These are phyloP conservation scores for Agrochola litura DNA, from an alignment of 2,888 invertebrate species.

Conservation along the genomic window DNA sequence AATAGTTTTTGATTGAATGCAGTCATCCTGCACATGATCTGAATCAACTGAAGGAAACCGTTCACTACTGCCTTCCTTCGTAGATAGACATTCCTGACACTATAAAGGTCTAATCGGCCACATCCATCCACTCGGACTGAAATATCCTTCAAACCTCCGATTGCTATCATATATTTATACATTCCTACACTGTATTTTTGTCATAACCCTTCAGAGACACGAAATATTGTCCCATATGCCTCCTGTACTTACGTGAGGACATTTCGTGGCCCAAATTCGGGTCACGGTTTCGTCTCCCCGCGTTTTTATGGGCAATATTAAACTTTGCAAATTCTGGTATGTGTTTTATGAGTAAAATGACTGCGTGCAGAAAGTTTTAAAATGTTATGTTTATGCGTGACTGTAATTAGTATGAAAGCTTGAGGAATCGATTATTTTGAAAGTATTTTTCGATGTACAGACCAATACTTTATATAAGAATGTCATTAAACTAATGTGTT, in stretches of 20 bases:
- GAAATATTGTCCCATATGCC: conserved; percentile 42
- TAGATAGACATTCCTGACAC: conserved; percentile 45
- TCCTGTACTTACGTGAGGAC: conserved; percentile 48
- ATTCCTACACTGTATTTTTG: conserved; percentile 3
- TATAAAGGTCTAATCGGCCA: conserved; percentile 51
- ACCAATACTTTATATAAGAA: conserved; percentile 1
- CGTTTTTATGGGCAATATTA: conserved; percentile 58
- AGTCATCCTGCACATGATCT: conserved; percentile 52
- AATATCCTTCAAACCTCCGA: conserved; percentile 39
- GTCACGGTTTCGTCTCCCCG: conserved; percentile 47
- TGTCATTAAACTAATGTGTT: conserved; percentile 12
- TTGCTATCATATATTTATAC: conserved; percentile 2
- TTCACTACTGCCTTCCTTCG: conserved; percentile 52
- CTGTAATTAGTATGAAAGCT: conserved; percentile 41
- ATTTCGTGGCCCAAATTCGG: conserved; percentile 53
- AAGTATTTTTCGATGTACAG: neutral
- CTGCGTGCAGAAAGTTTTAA: conserved; percentile 36
- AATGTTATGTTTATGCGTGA: conserved; percentile 32
- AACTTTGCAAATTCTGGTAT: conserved; percentile 45
- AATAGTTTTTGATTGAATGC: conserved; percentile 37
- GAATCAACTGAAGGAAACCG: conserved; percentile 56
- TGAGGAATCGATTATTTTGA: conserved; percentile 29
- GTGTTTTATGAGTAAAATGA: conserved; percentile 36
- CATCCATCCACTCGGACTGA: conserved; percentile 51
- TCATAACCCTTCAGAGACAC: conserved; percentile 42